These are phyloP conservation scores for Poicephalus meyeri DNA, from an alignment of 2,113 vertebrate genomes.

Conservation along the genomic window DNA sequence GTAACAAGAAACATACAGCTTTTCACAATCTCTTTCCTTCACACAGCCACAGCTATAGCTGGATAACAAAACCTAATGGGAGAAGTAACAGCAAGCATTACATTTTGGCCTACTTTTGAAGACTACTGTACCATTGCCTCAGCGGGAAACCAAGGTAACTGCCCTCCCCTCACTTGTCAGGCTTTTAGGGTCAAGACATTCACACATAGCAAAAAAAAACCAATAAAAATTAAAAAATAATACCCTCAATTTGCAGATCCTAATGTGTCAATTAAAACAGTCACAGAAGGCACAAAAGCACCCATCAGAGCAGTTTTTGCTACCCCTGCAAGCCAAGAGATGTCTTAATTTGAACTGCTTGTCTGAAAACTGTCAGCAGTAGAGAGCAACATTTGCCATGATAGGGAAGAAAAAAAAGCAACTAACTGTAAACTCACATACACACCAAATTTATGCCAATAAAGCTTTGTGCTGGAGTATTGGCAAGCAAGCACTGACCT, in stretches of 20 bases:
- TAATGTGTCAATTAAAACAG: not conserved
- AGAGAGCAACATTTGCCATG: not conserved
- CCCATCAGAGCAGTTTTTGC: not conserved
- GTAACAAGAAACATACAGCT: not conserved
- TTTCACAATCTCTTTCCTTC: not conserved
- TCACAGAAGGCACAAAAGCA: not conserved
- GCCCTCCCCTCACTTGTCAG: not conserved
- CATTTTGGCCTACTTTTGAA: not conserved
- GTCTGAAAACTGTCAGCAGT: not conserved
- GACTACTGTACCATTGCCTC: not conserved
- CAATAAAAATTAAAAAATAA: not conserved
- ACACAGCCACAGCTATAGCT: not conserved
- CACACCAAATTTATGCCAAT: not conserved
- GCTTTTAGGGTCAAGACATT: not conserved
- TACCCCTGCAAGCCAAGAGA: not conserved
- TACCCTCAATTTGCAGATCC: not conserved
- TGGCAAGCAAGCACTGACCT: not conserved
- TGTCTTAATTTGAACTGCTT: not conserved
- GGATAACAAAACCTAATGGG: not conserved
- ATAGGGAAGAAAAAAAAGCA: fast-evolving
- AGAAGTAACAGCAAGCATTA: not conserved
- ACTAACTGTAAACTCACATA: not conserved
- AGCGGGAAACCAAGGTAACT: not conserved
- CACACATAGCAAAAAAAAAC: not conserved
- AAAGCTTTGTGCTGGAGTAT: not conserved